A percentile compares a stretch with the other conserved stretches of the same genome.
These are phyloP conservation scores for Xiphophorus birchmanni DNA, from an alignment of 2,797 vertebrate genomes.

Conservation along the genomic window DNA sequence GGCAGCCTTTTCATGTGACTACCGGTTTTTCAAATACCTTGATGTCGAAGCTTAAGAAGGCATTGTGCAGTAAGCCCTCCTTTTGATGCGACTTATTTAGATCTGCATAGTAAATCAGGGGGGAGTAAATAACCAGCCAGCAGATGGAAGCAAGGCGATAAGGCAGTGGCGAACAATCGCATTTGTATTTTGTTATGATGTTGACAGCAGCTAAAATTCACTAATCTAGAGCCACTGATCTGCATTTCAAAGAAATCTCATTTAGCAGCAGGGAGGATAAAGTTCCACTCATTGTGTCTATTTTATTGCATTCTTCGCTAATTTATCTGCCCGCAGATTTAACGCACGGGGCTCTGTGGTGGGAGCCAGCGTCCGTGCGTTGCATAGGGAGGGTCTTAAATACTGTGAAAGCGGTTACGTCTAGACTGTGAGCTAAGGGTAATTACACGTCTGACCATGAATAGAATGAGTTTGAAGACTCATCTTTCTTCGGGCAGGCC, in stretches of 20 bases:
- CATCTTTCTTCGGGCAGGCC: constrained; percentile 89
- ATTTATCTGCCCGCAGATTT: constrained; percentile 99
- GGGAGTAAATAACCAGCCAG: constrained; percentile 99
- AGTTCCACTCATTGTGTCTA: constrained; percentile 98
- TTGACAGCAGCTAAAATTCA: constrained; percentile 99
- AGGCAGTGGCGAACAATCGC: constrained; percentile 97
- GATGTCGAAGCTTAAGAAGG: constrained; percentile 99
- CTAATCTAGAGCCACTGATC: constrained; percentile 99
- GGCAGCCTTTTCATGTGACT: constrained; percentile 95
- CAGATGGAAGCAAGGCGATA: constrained; percentile 99
- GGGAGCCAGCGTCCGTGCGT: constrained; percentile 87
- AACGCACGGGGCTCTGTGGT: constrained; percentile 80
- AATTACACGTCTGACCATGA: constrained; percentile 99
- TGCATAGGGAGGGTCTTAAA: constrained; percentile 93
- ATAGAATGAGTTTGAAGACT: constrained; percentile 94
- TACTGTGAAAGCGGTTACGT: constrained; percentile 97
- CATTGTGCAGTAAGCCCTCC: constrained; percentile 99
- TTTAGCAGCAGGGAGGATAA: constrained; percentile 99
- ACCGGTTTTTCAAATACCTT: constrained; percentile 99
- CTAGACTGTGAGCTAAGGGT: constrained; percentile 97
- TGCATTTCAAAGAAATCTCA: constrained; percentile 99
- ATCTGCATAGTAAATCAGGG: constrained; percentile 99
- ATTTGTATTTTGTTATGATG: constrained; percentile 99
- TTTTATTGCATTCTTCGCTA: constrained; percentile 99
- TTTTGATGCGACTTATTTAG: constrained; percentile 99